phyloP scores from a whole-genome alignment of 2,888 invertebrate genomes.

The Dorcus parallelipipedus region DNA sequence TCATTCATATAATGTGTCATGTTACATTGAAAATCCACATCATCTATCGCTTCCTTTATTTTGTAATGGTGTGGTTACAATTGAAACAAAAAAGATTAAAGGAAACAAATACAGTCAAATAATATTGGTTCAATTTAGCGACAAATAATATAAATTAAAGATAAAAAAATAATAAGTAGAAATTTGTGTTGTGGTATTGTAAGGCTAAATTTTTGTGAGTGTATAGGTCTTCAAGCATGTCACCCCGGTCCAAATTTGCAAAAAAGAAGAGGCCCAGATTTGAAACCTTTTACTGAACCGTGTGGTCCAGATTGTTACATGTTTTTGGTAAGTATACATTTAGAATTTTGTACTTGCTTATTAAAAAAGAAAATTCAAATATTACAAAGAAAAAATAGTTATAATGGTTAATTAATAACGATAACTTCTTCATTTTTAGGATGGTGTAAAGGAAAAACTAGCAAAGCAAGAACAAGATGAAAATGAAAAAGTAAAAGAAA shows the following conservation, averaged over 20 bases:
- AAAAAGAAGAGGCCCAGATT: slow-evolving; percentile 83
- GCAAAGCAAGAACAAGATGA: slow-evolving; percentile 52
- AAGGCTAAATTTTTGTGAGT: background rate
- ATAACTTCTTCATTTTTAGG: slow-evolving; percentile 52
- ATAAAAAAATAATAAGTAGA: too few species aligned
- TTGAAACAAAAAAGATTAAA: too few species aligned
- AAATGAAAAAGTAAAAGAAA: slow-evolving; percentile 33
- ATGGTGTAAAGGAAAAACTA: slow-evolving; percentile 79
- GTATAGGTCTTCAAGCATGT: slow-evolving; percentile 79
- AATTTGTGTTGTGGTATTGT: too few species aligned
- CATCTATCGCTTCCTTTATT: too few species aligned
- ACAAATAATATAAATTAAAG: too few species aligned
- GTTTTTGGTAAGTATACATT: slow-evolving; percentile 64
- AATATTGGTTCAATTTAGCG: too few species aligned
- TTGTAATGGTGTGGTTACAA: too few species aligned
- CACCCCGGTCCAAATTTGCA: slow-evolving; percentile 88
- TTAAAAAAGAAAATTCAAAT: too few species aligned
- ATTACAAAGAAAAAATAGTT: background rate
- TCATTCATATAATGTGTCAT: slow-evolving; percentile 9
- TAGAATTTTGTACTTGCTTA: background rate
- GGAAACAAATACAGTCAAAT: too few species aligned
- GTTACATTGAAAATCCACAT: background rate
- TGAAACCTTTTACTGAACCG: slow-evolving; percentile 80
- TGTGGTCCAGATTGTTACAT: slow-evolving; percentile 87
- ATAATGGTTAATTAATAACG: background rate